Evolutionary conservation across 2,797 vertebrate genomes (phyloP), one percentile per base, ranked within the genome.

Genomic region (Galago senegalensis): DNA sequence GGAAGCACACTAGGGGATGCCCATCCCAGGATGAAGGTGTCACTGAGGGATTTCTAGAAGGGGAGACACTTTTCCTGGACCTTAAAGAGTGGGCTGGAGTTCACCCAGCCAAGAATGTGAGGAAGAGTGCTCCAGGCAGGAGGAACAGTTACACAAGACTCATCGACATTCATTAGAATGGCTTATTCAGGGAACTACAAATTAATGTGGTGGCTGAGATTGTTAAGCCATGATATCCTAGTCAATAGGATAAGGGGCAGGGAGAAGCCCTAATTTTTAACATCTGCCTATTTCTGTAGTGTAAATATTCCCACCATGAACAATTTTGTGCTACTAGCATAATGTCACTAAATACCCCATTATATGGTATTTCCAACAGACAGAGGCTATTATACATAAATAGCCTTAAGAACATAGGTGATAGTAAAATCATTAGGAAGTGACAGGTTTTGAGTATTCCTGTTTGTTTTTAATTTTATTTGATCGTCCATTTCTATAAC

Each of bases 131-230:
- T 56, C 25, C 5, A 60, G n/a, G 56, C 2, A 16, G 56, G 82
- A 83, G 56, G 29, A 87, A 2, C 17, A n/a, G 12, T 12, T 25
- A 0, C 10, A 27, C 4, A 14, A 37, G 80, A 5, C 34, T n/a
- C 70, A 8, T 2, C 4, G 58, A 77, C 16, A 37, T 27, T 29
- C 0, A 2, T 34, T 31, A 3, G 0, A 5, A 70, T 1, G 31
- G 72, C 60, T 34, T 20, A 12, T 75, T 20, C 53, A 29, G 25
- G 73, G 13, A 63, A 9, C 20, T n/a, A 46, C 46, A 56, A 46
- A 67, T 29, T 1, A 6, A n/a, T 0, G 13, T 8, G 69, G 34
- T 18, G 34, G n/a, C 40, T 3, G 16, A 72, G 34, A 29, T 29
- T 7, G 31, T 29, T 23, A 21, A 43, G 56, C n/a, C 31, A 63